These are phyloP conservation scores for Gambusia holbrooki DNA, from an alignment of 2,113 vertebrate genomes.

Conservation along the genomic window DNA sequence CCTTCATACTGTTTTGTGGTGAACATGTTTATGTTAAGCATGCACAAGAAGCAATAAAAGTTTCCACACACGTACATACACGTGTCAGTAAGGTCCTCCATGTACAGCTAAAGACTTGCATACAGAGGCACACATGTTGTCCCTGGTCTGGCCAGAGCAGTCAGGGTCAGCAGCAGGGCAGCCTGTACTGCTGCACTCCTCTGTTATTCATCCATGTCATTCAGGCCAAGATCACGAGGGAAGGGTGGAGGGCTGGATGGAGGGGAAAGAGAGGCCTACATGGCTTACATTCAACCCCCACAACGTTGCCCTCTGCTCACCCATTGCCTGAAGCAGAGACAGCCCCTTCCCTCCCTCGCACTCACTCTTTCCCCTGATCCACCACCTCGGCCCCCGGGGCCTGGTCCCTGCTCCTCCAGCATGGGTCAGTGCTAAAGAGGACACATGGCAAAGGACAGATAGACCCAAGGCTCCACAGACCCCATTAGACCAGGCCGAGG, in stretches of 20 bases:
- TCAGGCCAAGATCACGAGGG: conserved; percentile 73
- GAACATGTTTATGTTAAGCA: conserved; percentile 15
- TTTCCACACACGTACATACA: conserved; percentile 6
- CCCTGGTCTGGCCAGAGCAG: conserved; percentile 65
- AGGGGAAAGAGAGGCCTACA: conserved; percentile 55
- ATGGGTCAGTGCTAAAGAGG: conserved; percentile 79
- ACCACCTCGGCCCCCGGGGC: conserved; percentile 53
- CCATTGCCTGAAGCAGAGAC: conserved; percentile 59
- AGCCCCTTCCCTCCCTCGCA: conserved; percentile 17
- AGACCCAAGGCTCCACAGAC: conserved; percentile 67
- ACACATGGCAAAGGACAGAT: conserved; percentile 75
- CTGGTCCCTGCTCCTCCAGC: conserved; percentile 64
- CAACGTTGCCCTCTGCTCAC: conserved; percentile 63
- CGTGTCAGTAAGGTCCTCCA: background rate
- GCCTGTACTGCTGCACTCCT: conserved; percentile 72
- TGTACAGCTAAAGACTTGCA: background rate
- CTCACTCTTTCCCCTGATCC: conserved; percentile 35
- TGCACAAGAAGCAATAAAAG: conserved; percentile 23
- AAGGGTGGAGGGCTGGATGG: conserved; percentile 54
- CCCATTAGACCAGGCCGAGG: conserved; percentile 48
- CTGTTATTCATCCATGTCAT: conserved; percentile 80
- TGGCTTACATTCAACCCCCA: conserved; percentile 71
- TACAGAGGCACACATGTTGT: conserved; percentile 28
- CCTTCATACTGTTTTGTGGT: conserved; percentile 3
- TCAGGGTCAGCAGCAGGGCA: conserved; percentile 73